Conservation (phyloP, 2,797 vertebrate genomes). For the Merluccius polli region DNA sequence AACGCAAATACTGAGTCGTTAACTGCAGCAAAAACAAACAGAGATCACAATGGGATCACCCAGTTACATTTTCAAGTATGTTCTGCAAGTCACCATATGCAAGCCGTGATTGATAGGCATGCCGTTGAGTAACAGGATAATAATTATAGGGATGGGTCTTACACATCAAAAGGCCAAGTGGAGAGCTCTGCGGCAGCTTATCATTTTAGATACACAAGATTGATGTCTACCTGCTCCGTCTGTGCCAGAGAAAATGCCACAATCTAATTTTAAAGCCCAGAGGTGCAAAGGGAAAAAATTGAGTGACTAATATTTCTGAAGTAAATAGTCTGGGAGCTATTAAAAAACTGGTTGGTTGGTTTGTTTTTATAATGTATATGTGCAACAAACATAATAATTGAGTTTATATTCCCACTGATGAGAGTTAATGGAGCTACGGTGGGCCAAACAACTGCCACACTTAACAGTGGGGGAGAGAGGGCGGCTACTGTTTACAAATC, state of each 20-base stretch:
- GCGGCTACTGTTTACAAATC: slow-evolving; percentile 48
- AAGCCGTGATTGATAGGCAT: slow-evolving; percentile 41
- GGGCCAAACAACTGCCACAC: slow-evolving; percentile 28
- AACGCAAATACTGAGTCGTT: slow-evolving; percentile 33
- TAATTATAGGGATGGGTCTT: slow-evolving; percentile 42
- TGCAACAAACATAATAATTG: slow-evolving; percentile 43
- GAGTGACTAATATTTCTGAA: slow-evolving; percentile 36
- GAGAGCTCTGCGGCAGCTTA: slow-evolving; percentile 19
- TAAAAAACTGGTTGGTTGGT: slow-evolving; percentile 35
- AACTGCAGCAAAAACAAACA: slow-evolving; percentile 39
- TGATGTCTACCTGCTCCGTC: slow-evolving; percentile 45
- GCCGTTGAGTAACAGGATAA: slow-evolving; percentile 53
- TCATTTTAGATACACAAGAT: slow-evolving; percentile 48
- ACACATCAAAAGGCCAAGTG: slow-evolving; percentile 53
- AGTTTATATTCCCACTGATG: slow-evolving; percentile 36
- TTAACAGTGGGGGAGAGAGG: slow-evolving; percentile 20
- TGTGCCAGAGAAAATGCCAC: slow-evolving; percentile 56
- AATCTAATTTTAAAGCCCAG: slow-evolving; percentile 54
- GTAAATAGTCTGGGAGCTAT: slow-evolving; percentile 38
- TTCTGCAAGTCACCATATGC: slow-evolving; percentile 59
- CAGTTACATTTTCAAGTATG: slow-evolving; percentile 25
- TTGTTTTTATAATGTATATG: slow-evolving; percentile 45
- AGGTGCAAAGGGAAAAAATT: slow-evolving; percentile 24
- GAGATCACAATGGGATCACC: slow-evolving; percentile 23
- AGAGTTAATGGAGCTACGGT: slow-evolving; percentile 49